Evolutionary conservation across 2,113 vertebrate species (phyloP).

Genomic region (Melanocharis versteri): DNA sequence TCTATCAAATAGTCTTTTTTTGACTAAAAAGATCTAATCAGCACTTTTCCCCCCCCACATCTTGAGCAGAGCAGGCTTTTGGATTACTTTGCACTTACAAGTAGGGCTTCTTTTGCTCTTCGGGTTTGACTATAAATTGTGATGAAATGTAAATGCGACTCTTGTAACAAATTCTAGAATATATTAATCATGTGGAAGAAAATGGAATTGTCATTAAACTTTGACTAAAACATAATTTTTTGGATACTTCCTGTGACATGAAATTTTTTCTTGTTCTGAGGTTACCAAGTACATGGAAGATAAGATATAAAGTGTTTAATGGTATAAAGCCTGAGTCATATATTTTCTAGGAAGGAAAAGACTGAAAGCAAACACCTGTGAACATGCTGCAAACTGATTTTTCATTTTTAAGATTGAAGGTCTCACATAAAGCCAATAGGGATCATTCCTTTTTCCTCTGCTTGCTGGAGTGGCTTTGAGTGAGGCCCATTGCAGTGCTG

Average conservation of each 20-base stretch:
- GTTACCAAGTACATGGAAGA: neutral
- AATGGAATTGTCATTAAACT: neutral
- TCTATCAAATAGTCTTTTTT: neutral
- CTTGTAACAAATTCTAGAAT: neutral
- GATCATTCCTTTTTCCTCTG: neutral
- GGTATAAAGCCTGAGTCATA: neutral
- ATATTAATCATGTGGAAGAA: neutral
- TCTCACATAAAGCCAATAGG: neutral
- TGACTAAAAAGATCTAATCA: neutral
- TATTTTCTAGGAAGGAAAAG: neutral
- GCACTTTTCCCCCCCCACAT: accelerated
- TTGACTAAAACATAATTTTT: neutral
- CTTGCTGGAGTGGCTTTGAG: neutral
- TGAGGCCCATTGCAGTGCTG: neutral
- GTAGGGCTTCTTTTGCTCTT: neutral
- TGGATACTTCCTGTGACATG: neutral
- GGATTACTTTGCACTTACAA: neutral
- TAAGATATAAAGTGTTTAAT: neutral
- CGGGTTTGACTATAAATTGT: neutral
- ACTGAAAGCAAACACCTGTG: neutral
- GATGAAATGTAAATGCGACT: neutral
- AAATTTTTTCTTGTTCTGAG: neutral
- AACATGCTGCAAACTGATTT: neutral
- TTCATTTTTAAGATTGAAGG: neutral
- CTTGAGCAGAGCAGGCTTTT: neutral